Evolutionary conservation across 2,797 vertebrate genomes (phyloP), one percentile per base, ranked within the genome.

Genomic region (Pseudopleuronectes americanus): DNA sequence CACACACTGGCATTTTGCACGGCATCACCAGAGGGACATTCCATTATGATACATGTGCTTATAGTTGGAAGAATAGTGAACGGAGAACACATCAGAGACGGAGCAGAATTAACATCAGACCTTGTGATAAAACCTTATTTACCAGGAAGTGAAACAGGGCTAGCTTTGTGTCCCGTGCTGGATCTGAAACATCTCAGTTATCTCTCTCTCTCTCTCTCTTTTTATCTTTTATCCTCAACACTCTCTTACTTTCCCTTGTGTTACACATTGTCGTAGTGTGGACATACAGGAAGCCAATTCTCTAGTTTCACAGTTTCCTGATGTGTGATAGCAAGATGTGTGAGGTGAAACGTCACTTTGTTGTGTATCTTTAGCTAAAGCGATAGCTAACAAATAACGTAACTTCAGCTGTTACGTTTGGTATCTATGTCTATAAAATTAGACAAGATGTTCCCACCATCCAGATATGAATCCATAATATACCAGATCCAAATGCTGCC

Each of bases 1-100:
- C 52, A 48, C 6, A 60, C 21, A 14, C 55, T 76, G 54, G 52
- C 59, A 67, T 72, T 45, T 26, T 28, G 16, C 47, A 60, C 2
- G 1, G 38, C 1, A 19, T n/a, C 8, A 60, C 55, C 4, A n/a
- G 41, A 21, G 36, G 52, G 31, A 45, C 14, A 24, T 2, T 14
- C 23, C 0, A 13, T 28, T 26, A 6, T 31, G 28, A 45, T 3
- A 16, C 6, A 0, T 7, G 38, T 17, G 8, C 41, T 24, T 26
- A 45, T 10, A 45, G 21, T 26, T 8, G 24, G 31, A 9, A 22
- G 17, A 16, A 8, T n/a, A 63, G 19, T 14, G 9, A 16, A 17
- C 23, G 45, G 4, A 14, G 36, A 41, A 17, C 4, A 24, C 17
- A n/a, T 52, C 4, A 36, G 24, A 28, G 16, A 41, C 16, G 22